Evolutionary conservation across 2,888 invertebrate species (phyloP).

Genomic region (Odontocerum albicorne): DNA sequence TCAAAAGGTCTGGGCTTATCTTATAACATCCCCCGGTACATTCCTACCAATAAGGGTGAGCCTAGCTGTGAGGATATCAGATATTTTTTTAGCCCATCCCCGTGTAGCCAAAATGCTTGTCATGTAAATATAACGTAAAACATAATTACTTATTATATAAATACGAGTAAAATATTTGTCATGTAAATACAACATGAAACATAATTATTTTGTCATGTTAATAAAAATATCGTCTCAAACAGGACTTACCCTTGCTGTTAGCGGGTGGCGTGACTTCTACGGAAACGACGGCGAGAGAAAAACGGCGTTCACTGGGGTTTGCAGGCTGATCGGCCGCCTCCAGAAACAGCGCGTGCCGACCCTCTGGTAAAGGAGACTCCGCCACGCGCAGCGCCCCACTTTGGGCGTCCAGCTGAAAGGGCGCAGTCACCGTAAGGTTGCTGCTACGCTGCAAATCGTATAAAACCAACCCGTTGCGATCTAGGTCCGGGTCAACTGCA

Average conservation of each 20-base stretch:
- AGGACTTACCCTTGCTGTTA: slow-evolving; percentile 51
- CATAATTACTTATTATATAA: neutral
- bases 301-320: slow-evolving; percentile 81
- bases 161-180: no score
- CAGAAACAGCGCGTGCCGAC: slow-evolving; percentile 78
- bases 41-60: neutral
- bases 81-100: no score
- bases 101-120: no score
- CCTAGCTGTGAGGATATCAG: no score
- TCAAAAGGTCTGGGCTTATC: no score
- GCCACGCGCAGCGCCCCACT: slow-evolving; percentile 69
- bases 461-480: slow-evolving; percentile 69
- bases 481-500: slow-evolving; percentile 81
- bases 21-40: no score
- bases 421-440: slow-evolving; percentile 63
- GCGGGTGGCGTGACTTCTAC: slow-evolving; percentile 67
- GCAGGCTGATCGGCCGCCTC: slow-evolving; percentile 83
- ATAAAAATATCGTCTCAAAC: neutral
- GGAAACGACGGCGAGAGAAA: slow-evolving; percentile 82
- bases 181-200: no score
- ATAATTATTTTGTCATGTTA: no score
- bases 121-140: neutral
- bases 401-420: slow-evolving; percentile 71
- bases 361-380: slow-evolving; percentile 67
- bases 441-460: slow-evolving; percentile 73